Base-by-base conservation (phyloP, 2,797 vertebrate genomes). In the Poecilia picta region DNA sequence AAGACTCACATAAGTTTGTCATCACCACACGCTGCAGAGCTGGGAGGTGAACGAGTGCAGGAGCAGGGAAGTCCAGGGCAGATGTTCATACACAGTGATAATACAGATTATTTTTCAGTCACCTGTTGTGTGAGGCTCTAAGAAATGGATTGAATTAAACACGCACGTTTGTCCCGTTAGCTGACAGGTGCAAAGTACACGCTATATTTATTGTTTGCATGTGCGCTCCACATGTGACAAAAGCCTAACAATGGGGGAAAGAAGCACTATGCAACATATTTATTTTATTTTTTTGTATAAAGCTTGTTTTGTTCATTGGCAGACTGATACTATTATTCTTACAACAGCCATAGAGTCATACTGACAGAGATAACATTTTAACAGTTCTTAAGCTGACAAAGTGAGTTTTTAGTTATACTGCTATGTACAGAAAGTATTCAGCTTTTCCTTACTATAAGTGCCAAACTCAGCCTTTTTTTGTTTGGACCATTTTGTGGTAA, bases 31-130 rank as follows among this genome's bases (percentile, higher is more conserved):
- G 83, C 46, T 82, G 81, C 53, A 43, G 83, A 85, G 81, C 82
- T 81, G 80, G 75, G 80, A 83, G 92, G 85, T 90, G 88, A 93
- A 85, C 47, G 89, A 88, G 90, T 90, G 91, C 89, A 90, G 74
- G 46, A 51, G 57, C n/a, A 64, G 68, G 82, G 81, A 80, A 18
- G 76, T 88, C 76, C 70, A 72, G 78, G 51, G 70, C 87, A 93
- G 78, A 92, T 89, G 85, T 89, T 87, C 47, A 49, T 59, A 88
- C 91, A 81, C 59, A 70, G 72, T 79, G 66, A 85, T 83, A 53
- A 80, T 75, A 55, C 75, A 83, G 49, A 85, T 83, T 46, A 74
- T 57, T 36, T 39, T 78, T 10, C n/a, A 73, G 47, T 72, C 77
- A 75, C 46, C 70, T 41, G 36, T 36, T 13, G n/a, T 80, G 64